Conservation (phyloP, 2,888 invertebrate genomes). For the Gastracanthus pulcherrimus region DNA sequence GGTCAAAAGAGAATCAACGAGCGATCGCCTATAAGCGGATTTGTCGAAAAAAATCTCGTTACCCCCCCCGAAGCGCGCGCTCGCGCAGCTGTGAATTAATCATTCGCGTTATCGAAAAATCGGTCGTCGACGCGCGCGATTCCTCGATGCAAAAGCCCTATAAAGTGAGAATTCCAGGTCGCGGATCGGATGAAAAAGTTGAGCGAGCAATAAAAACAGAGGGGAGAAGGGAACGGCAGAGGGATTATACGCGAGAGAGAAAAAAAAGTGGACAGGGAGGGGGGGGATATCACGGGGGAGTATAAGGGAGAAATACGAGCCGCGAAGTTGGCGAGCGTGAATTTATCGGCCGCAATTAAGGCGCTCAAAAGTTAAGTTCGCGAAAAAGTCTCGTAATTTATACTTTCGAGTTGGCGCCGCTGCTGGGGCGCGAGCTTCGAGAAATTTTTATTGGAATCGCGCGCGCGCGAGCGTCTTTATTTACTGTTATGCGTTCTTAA, state of each 20-base stretch:
- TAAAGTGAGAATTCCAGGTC: no score
- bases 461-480: background rate
- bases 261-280: constrained; percentile 8
- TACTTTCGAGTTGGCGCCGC: background rate
- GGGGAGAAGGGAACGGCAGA: no score
- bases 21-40: constrained; percentile 20
- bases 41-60: constrained; percentile 25
- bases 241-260: background rate
- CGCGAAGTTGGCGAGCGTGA: no score
- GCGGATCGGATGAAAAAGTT: no score
- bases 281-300: no score
- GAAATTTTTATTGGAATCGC: background rate
- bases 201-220: no score
- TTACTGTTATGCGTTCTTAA: background rate
- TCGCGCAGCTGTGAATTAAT: constrained; percentile 6
- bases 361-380: background rate
- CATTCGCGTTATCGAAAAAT: background rate
- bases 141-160: no score
- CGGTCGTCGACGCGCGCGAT: no score
- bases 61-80: background rate
- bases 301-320: no score
- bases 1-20: background rate
- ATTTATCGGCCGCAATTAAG: constrained; percentile 11
- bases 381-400: background rate
- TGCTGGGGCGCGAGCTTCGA: no score